Percentiles rank a stretch among this genome's conserved stretches.
phyloP scores from a whole-genome alignment of 2,797 vertebrate species.

The Petrocephalus sullivani region DNA sequence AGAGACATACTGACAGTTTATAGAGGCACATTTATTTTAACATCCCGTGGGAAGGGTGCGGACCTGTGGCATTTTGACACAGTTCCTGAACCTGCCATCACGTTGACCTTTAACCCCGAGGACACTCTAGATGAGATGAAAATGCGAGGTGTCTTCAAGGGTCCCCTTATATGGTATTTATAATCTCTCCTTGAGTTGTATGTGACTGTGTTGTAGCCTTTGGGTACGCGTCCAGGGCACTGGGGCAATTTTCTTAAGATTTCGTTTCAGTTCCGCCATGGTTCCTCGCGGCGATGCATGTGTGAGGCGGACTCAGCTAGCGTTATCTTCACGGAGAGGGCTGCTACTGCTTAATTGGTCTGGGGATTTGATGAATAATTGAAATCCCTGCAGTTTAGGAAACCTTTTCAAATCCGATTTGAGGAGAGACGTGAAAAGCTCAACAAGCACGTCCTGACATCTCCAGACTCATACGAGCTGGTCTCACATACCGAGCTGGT shows the following conservation, averaged over 20 bases:
- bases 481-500: neutral
- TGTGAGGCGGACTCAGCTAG: neutral
- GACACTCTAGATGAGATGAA: neutral
- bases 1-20: neutral
- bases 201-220: neutral
- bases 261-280: neutral
- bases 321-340: neutral
- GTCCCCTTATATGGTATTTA: neutral
- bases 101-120: neutral
- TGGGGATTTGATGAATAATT: constrained; percentile 6
- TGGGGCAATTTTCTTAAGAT: neutral
- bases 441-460: neutral
- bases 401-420: neutral
- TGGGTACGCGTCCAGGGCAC: neutral
- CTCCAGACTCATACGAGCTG: neutral
- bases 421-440: neutral
- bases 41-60: neutral
- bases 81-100: neutral
- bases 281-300: neutral
- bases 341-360: neutral
- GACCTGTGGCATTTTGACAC: neutral
- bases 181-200: neutral
- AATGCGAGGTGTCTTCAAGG: neutral
- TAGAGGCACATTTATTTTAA: neutral
- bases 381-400: neutral